phyloP scores from a whole-genome alignment of 2,797 vertebrate genomes.

The Microctenopoma steveboyesi region DNA sequence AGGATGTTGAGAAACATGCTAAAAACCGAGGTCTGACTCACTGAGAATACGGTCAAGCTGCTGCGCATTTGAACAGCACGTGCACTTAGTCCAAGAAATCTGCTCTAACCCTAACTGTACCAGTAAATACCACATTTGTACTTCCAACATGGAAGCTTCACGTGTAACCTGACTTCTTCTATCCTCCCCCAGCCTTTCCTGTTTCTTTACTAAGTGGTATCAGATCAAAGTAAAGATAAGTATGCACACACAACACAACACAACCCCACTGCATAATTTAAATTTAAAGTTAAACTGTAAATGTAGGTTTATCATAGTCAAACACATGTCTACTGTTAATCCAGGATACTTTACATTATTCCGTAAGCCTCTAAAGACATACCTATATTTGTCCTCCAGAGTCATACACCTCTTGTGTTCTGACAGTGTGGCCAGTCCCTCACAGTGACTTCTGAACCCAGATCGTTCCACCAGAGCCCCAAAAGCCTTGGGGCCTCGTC shows the following conservation, averaged over 20 bases:
- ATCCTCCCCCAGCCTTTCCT: not conserved
- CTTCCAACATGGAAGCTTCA: not conserved
- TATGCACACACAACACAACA: no score
- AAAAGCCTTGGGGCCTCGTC: constrained; percentile 55
- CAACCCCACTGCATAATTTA: no score
- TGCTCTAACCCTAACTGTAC: not conserved
- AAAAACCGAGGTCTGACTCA: constrained; percentile 30
- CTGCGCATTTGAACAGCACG: not conserved
- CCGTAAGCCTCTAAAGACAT: constrained; percentile 19
- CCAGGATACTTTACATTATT: constrained; percentile 36
- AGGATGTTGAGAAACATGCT: constrained; percentile 10
- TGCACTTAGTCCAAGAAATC: not conserved
- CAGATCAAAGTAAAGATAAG: constrained; percentile 1
- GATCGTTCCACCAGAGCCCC: constrained; percentile 57
- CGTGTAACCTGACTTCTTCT: constrained; percentile 6
- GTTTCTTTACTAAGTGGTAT: not conserved
- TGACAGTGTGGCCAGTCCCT: constrained; percentile 74
- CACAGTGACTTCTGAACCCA: constrained; percentile 67
- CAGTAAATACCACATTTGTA: constrained; percentile 7
- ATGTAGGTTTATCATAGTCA: not conserved
- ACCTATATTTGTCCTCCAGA: constrained; percentile 43
- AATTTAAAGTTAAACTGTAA: not conserved
- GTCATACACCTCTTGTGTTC: constrained; percentile 66
- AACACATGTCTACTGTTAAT: constrained; percentile 20
- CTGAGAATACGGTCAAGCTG: constrained; percentile 5